Base-by-base conservation (phyloP, 2,797 vertebrate species). In the Macropus fuliginosus region DNA sequence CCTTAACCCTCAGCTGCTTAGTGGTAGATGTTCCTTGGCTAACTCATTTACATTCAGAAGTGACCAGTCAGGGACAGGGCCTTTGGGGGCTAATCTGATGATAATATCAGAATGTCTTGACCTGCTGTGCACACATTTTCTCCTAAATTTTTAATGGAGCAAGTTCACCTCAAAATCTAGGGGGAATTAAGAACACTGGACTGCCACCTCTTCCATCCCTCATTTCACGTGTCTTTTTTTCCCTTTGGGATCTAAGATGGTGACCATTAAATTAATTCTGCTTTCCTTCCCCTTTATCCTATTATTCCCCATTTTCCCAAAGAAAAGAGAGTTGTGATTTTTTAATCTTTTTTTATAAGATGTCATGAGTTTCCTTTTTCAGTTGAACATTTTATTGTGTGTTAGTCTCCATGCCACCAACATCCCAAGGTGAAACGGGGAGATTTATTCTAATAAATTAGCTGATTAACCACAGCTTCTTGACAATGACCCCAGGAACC, bases 401-500 rank as follows among this genome's bases (percentile, higher is more conserved):
- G 74, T 87, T 21, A 11, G 74, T 46, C 21, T 50, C 74, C 40
- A 27, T 50, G 40, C 40, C 34, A 59, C 92, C 91, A 62, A 0
- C 8, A 10, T 96, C 92, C 95, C 96, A 62, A 90, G 93, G 97
- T 46, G 92, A 97, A 98, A 95, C 98, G 95, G 95, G 95, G 96
- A 97, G 96, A 89, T 91, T 89, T 94, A 96, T 97, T 95, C 91
- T 14, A 81, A 92, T 56, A 96, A 34, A 92, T 55, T 46, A 9
- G 59, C 74, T 55, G 96, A 95, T 98, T 97, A 95, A 93, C 98
- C 94, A 56, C 97, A 94, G 95, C 95, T 97, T 97, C 95, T 96
- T 91, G 90, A 92, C 96, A 96, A 96, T 94, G 97, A 97, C 90
- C 93, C 97, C 89, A 91, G 97, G 98, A 97, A 93, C 96, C 97